phyloP scores from a whole-genome alignment of 2,888 invertebrate species.

The Onchidella celtica region DNA sequence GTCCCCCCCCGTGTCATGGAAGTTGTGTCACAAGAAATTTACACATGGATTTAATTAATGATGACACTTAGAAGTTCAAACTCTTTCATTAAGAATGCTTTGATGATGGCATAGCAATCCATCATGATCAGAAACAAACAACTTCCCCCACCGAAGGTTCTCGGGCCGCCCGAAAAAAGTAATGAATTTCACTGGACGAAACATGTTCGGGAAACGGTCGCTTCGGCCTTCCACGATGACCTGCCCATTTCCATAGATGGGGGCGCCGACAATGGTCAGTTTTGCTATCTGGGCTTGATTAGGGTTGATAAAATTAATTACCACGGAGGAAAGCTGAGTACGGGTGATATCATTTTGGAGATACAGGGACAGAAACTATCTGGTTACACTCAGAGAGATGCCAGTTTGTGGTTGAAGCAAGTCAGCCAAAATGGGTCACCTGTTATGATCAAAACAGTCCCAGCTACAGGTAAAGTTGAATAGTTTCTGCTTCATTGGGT shows the following conservation, averaged over 20 bases:
- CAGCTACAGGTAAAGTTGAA: slow-evolving; percentile 58
- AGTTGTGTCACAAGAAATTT: slow-evolving; percentile 23
- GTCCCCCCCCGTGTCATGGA: slow-evolving; percentile 44
- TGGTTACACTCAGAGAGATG: slow-evolving; percentile 83
- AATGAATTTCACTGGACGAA: slow-evolving; percentile 80
- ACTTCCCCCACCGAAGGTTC: slow-evolving; percentile 54
- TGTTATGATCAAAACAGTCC: slow-evolving; percentile 82
- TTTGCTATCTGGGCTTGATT: slow-evolving; percentile 75
- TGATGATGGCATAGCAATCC: slow-evolving; percentile 40
- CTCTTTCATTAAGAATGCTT: slow-evolving; percentile 7
- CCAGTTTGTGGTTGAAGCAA: slow-evolving; percentile 82
- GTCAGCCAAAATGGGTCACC: slow-evolving; percentile 82
- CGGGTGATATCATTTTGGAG: slow-evolving; percentile 82
- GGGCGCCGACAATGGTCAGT: slow-evolving; percentile 81
- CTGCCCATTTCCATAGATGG: slow-evolving; percentile 81
- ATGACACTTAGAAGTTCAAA: neutral
- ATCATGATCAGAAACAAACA: slow-evolving; percentile 63
- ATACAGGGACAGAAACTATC: slow-evolving; percentile 83
- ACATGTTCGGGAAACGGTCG: slow-evolving; percentile 79
- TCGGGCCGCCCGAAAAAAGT: slow-evolving; percentile 56
- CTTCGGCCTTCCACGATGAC: slow-evolving; percentile 80
- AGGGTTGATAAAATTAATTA: slow-evolving; percentile 75
- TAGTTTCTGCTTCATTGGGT: neutral
- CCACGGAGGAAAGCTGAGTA: slow-evolving; percentile 75
- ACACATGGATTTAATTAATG: neutral